phyloP scores from a whole-genome alignment of 53 echinoderm and acorn worm species.

The Echinarachnius parma region DNA sequence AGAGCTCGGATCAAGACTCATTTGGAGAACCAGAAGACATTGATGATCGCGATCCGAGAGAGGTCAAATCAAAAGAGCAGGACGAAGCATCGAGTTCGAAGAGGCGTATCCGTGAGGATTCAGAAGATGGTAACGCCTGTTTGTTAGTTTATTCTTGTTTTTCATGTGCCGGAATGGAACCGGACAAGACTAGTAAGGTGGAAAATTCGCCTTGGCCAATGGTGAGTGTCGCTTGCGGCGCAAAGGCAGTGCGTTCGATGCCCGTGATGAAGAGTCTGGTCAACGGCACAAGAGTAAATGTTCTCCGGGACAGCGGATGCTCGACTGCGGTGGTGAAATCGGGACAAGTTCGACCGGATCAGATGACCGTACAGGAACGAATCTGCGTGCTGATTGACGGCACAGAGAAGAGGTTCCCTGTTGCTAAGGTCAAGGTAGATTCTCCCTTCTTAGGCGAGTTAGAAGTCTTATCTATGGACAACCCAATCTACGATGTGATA shows the following conservation, averaged over 20 bases:
- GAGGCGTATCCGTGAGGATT: background rate
- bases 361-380: constrained; percentile 10
- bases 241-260: constrained; percentile 15
- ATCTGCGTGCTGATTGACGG: constrained; percentile 57
- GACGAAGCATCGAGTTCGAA: background rate
- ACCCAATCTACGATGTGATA: constrained; percentile 53
- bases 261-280: constrained; percentile 24
- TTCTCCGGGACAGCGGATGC: constrained; percentile 69
- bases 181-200: background rate
- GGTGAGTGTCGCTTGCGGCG: constrained; percentile 22
- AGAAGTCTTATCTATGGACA: constrained; percentile 49
- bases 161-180: constrained; percentile 4
- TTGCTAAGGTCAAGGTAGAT: constrained; percentile 38
- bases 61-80: background rate
- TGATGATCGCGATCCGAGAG: background rate
- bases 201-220: background rate
- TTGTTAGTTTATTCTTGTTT: background rate
- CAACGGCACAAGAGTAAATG: constrained; percentile 14
- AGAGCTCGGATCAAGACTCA: background rate
- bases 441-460: constrained; percentile 54
- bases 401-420: constrained; percentile 43
- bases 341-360: constrained; percentile 23
- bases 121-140: background rate
- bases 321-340: constrained; percentile 48
- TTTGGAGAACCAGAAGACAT: background rate